These are phyloP conservation scores for Choreutis nemorana DNA, from an alignment of 2,888 invertebrate species.

Conservation along the genomic window DNA sequence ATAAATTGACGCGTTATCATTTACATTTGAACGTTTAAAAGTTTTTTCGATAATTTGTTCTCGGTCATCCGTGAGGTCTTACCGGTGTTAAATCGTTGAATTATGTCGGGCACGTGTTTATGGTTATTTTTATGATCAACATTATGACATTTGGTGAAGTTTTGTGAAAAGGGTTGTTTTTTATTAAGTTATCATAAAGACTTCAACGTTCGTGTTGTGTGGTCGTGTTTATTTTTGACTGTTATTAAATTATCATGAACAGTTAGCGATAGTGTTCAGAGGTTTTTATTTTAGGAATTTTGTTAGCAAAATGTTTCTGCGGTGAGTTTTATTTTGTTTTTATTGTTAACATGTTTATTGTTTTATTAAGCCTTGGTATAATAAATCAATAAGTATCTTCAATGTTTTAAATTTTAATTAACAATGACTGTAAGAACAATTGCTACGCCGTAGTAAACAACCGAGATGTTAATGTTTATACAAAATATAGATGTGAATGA, in stretches of 20 bases:
- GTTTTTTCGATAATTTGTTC: slow-evolving; percentile 27
- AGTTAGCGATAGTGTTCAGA: slow-evolving; percentile 5
- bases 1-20: slow-evolving; percentile 52
- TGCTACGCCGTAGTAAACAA: no score
- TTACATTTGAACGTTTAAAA: slow-evolving; percentile 36
- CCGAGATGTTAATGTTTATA: no score
- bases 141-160: slow-evolving; percentile 53
- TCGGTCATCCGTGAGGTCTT: slow-evolving; percentile 34
- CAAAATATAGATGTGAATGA: no score
- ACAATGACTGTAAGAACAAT: no score
- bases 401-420: no score
- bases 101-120: slow-evolving; percentile 58
- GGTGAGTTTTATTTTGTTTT: slow-evolving; percentile 13
- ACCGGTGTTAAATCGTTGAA: slow-evolving; percentile 42
- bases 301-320: slow-evolving; percentile 12
- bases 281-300: not conserved
- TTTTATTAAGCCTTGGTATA: no score
- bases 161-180: slow-evolving; percentile 49
- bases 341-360: slow-evolving; percentile 28
- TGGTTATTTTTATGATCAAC: slow-evolving; percentile 51
- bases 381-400: no score
- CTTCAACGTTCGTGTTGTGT: slow-evolving; percentile 43
- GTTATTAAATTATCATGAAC: slow-evolving; percentile 26
- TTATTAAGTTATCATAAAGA: slow-evolving; percentile 51
- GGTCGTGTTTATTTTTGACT: slow-evolving; percentile 39